Conservation (phyloP, 2,797 vertebrate species). For the Borostomias antarcticus region DNA sequence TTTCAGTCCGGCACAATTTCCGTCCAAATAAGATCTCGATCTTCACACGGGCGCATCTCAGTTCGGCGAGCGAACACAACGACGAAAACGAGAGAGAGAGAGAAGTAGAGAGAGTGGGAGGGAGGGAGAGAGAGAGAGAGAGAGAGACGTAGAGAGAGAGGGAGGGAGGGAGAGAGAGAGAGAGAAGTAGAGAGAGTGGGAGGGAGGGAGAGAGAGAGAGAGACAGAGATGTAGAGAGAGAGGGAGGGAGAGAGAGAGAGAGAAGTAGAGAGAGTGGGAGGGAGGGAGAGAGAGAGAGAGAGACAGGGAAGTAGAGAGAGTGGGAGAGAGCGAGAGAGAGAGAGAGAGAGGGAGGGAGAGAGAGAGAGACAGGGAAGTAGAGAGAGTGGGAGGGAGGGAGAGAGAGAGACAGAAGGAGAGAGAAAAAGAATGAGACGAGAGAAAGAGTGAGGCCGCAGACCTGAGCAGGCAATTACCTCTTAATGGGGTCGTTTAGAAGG, state of each 20-base stretch:
- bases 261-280: too few species aligned
- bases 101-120: too few species aligned
- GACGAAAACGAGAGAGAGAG: not conserved
- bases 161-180: not conserved
- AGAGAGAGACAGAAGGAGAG: conserved; percentile 47
- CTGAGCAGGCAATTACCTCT: conserved; percentile 99
- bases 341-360: too few species aligned
- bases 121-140: too few species aligned
- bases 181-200: too few species aligned
- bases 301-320: too few species aligned
- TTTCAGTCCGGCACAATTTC: too few species aligned
- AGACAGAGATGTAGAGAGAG: not conserved
- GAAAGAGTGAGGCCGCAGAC: conserved; percentile 92
- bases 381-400: conserved; percentile 30
- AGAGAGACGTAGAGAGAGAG: not conserved
- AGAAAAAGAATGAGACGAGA: conserved; percentile 44
- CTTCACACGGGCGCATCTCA: not conserved
- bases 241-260: too few species aligned
- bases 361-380: conserved; percentile 15
- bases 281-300: too few species aligned
- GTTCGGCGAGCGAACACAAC: not conserved
- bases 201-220: not conserved
- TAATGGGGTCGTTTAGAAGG: conserved; percentile 99
- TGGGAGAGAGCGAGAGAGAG: too few species aligned
- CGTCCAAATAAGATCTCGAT: not conserved